A percentile compares a stretch with the other conserved stretches of the same genome.
Evolutionary conservation across 2,113 vertebrate species (phyloP).

Genomic region (Daphoenositta chrysoptera): DNA sequence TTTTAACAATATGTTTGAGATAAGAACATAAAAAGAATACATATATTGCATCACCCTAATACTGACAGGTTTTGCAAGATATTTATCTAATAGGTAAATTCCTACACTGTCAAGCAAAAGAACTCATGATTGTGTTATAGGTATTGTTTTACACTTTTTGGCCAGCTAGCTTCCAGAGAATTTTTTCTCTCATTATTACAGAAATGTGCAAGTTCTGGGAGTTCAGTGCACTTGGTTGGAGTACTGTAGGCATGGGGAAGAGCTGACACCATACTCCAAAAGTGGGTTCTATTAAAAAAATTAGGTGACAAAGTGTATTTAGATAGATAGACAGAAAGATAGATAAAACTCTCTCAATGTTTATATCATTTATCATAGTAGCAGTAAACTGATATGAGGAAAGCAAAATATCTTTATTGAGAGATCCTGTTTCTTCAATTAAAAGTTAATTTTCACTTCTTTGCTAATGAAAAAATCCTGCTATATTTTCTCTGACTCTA

Average conservation of each 20-base stretch:
- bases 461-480: not conserved
- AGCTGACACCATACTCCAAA: fast-evolving
- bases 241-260: not conserved
- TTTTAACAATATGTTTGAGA: not conserved
- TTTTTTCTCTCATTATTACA: not conserved
- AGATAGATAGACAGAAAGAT: not conserved
- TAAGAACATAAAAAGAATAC: not conserved
- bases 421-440: not conserved
- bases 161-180: not conserved
- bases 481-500: not conserved
- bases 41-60: not conserved
- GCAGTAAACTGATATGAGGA: not conserved
- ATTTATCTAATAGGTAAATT: not conserved
- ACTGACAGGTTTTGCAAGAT: not conserved
- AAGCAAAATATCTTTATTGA: not conserved
- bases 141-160: not conserved
- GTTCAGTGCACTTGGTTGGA: not conserved
- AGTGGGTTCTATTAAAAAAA: not conserved
- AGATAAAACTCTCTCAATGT: not conserved
- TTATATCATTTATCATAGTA: not conserved
- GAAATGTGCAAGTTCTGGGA: not conserved
- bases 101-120: not conserved
- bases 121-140: not conserved
- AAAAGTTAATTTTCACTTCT: not conserved
- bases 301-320: not conserved